Conservation (phyloP, 2,888 invertebrate genomes). For the Drosophila recens region DNA sequence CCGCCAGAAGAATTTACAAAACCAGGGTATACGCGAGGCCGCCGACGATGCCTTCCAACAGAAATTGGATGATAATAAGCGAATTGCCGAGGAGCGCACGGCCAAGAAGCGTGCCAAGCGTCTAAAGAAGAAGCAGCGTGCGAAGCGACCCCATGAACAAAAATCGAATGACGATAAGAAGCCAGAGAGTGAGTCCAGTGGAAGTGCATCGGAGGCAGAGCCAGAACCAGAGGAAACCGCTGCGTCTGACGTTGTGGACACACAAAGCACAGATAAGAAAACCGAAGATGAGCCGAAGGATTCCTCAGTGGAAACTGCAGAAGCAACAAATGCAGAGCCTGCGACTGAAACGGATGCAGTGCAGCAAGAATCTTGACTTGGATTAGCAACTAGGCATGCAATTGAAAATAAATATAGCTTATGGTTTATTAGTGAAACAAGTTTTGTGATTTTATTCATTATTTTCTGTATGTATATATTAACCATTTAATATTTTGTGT, state of each 20-base stretch:
- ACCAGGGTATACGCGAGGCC: conserved; percentile 92
- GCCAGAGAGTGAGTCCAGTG: conserved; percentile 47
- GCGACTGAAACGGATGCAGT: neutral
- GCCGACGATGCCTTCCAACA: conserved; percentile 93
- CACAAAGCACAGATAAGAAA: neutral
- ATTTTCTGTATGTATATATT: conserved; percentile 52
- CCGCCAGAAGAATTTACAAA: conserved; percentile 96
- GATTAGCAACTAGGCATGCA: neutral
- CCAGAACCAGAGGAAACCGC: conserved; percentile 8
- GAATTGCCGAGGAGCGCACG: conserved; percentile 91
- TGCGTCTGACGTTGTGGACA: neutral
- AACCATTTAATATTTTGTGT: conserved; percentile 48
- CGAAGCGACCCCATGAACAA: conserved; percentile 69
- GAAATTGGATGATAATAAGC: conserved; percentile 91
- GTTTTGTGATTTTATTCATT: conserved; percentile 60
- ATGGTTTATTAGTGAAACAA: conserved; percentile 62
- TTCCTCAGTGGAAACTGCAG: neutral
- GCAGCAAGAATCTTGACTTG: conserved; percentile 18
- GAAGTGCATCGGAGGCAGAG: conserved; percentile 51
- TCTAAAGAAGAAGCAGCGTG: conserved; percentile 89
- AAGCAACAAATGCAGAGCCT: neutral
- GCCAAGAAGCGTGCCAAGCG: conserved; percentile 97
- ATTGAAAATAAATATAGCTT: conserved; percentile 19
- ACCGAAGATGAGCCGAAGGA: neutral
- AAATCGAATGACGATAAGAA: conserved; percentile 19